Conservation (phyloP, 30 jellyfish, hydroid and myxozoan species). For the Mastigias papua region DNA sequence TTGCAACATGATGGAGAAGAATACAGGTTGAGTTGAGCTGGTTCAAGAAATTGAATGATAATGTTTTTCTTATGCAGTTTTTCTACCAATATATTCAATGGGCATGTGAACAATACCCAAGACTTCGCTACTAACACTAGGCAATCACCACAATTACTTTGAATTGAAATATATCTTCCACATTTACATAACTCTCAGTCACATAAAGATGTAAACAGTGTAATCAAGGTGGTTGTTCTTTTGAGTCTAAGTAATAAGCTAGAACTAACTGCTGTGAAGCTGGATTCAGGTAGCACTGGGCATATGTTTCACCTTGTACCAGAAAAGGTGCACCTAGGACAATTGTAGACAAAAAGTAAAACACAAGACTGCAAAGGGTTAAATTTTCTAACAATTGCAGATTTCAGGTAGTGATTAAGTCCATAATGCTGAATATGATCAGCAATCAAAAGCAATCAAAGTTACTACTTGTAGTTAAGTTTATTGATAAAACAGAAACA, state of each 20-base stretch:
- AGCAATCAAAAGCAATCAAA: not conserved
- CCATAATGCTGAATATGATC: not conserved
- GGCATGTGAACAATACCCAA: not conserved
- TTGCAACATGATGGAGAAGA: no score
- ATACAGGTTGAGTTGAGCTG: no score
- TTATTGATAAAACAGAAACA: no score
- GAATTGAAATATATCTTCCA: not conserved
- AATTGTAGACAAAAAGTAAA: not conserved
- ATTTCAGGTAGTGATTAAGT: not conserved
- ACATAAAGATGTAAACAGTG: not conserved
- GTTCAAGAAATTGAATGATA: not conserved
- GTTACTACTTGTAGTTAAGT: not conserved
- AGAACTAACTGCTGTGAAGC: not conserved
- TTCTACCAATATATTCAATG: not conserved
- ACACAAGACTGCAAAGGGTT: not conserved
- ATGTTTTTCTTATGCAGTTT: not conserved
- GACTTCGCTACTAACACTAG: not conserved
- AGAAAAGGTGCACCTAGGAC: constrained; percentile 2
- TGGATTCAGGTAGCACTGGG: constrained; percentile 17
- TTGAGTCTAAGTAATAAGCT: not conserved
- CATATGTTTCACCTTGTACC: not conserved
- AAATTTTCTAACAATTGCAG: not conserved
- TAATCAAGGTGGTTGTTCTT: not conserved
- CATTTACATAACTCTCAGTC: not conserved
- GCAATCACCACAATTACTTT: not conserved